Percentiles rank a stretch among this genome's conserved stretches.
Conservation (phyloP, 2,797 vertebrate genomes). For the Semotilus atromaculatus region DNA sequence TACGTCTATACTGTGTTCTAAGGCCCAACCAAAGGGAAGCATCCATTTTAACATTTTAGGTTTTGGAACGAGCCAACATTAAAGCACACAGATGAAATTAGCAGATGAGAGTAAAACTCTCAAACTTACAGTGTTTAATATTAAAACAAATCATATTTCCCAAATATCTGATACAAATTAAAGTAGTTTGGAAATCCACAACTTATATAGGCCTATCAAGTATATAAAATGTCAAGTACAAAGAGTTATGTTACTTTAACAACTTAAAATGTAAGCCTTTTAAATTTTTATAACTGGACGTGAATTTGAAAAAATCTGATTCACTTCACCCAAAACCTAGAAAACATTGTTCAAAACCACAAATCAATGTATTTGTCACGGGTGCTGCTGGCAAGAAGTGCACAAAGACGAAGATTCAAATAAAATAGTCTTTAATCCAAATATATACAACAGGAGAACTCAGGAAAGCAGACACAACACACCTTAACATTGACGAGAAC, state of each 20-base stretch:
- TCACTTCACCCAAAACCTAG: neutral
- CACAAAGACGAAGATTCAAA: no score
- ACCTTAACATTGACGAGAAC: no score
- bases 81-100: neutral
- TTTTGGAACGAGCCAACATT: neutral
- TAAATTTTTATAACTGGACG: neutral
- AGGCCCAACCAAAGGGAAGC: no score
- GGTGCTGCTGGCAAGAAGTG: no score
- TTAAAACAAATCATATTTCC: neutral
- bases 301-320: neutral
- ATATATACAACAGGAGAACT: no score
- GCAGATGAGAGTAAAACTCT: neutral
- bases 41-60: no score
- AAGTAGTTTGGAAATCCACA: neutral
- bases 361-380: neutral
- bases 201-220: neutral
- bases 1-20: neutral
- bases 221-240: neutral
- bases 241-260: neutral
- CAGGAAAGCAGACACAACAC: no score
- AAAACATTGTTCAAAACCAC: neutral
- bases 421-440: no score
- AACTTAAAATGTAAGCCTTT: neutral
- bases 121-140: neutral
- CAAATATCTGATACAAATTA: neutral